These are phyloP conservation scores for Agriotes lineatus DNA, from an alignment of 2,888 invertebrate genomes.

Conservation along the genomic window DNA sequence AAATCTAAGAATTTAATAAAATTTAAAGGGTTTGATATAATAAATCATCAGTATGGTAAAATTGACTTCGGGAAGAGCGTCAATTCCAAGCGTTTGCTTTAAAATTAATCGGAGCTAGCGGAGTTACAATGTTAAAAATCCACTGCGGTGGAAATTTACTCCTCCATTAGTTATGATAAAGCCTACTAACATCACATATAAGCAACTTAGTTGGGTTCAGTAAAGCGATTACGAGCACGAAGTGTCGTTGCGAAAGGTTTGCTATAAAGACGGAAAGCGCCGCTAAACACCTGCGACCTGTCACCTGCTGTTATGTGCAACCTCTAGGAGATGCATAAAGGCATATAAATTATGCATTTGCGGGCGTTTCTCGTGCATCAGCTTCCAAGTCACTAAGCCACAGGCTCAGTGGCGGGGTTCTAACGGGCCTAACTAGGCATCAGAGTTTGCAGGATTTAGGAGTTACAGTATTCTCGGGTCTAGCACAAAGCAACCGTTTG, in stretches of 20 bases:
- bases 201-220: slow-evolving; percentile 40
- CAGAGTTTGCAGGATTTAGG: no score
- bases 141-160: slow-evolving; percentile 33
- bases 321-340: slow-evolving; percentile 27
- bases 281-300: slow-evolving; percentile 40
- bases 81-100: background rate
- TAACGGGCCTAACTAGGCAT: no score
- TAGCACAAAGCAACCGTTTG: no score
- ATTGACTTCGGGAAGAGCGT: background rate
- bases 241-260: slow-evolving; percentile 38
- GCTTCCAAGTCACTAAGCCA: background rate
- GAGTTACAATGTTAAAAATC: no score
- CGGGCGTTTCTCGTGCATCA: slow-evolving; percentile 6
- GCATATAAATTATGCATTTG: slow-evolving; percentile 25
- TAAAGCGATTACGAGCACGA: slow-evolving; percentile 38
- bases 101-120: no score
- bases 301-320: slow-evolving; percentile 38
- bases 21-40: no score
- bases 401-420: no score
- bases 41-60: no score
- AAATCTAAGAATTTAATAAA: no score
- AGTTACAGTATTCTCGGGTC: no score
- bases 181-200: slow-evolving; percentile 35
- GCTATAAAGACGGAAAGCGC: slow-evolving; percentile 38
- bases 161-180: slow-evolving; percentile 35